A percentile compares a stretch with the other conserved stretches of the same genome.
phyloP scores from a whole-genome alignment of 2,797 vertebrate genomes.

The Sebastiscus albofasciatus region DNA sequence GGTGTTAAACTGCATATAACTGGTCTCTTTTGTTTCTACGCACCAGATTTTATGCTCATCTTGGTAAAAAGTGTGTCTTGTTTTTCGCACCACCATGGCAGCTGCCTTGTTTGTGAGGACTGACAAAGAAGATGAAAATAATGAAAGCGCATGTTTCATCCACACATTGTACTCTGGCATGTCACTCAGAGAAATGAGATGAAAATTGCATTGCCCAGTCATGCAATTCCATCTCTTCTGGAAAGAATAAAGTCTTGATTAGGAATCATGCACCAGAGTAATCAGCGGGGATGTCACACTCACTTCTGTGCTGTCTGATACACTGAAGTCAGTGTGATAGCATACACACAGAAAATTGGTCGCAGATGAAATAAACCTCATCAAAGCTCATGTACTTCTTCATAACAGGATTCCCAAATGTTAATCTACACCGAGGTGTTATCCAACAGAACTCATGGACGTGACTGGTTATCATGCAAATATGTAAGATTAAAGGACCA shows the following conservation, averaged over 20 bases:
- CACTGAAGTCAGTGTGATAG: not conserved
- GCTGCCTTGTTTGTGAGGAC: not conserved
- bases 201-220: slow-evolving; percentile 34
- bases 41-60: not conserved
- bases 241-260: slow-evolving; percentile 32
- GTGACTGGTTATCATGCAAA: not conserved
- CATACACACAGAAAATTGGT: not conserved
- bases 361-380: slow-evolving; percentile 1
- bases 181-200: slow-evolving; percentile 10
- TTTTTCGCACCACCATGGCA: not conserved
- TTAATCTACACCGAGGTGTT: not conserved
- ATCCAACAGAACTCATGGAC: not conserved
- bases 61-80: not conserved
- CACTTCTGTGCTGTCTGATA: slow-evolving; percentile 8
- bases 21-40: not conserved
- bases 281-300: slow-evolving; percentile 29
- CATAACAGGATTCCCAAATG: too few relatives aligned
- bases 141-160: slow-evolving; percentile 4
- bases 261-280: slow-evolving; percentile 15
- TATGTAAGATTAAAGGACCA: not conserved
- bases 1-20: not conserved
- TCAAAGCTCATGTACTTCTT: not conserved
- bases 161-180: not conserved
- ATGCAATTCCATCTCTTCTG: slow-evolving; percentile 24
- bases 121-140: slow-evolving; percentile 13